Base-by-base conservation (phyloP, 2,113 vertebrate genomes). In the Poeciliopsis occidentalis region DNA sequence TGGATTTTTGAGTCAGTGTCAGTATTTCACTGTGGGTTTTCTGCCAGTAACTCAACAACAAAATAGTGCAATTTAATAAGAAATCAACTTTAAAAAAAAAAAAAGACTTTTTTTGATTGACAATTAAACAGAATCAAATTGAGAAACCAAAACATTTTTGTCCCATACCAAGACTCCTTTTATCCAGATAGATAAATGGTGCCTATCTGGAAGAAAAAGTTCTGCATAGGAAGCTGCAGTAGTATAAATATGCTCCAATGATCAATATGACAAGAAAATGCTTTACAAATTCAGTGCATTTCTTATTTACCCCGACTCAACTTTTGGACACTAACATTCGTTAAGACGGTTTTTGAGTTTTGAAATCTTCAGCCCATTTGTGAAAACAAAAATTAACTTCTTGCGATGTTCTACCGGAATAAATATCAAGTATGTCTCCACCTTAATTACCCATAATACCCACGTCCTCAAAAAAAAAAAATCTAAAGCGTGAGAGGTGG, bases 401-500 rank as follows among this genome's bases (percentile, higher is more conserved):
- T 54, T 54, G 19, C 15, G 13, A 24, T 54, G 47, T 54, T 54
- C 15, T 24, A 7, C 2, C 24, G 19, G 4, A 24, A 7, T 54
- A 1, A 22, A 24, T 24, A 54, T 54, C 5, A 0, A 7, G 6
- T 54, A 7, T 54, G 22, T 54, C 47, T 22, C 30, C 3, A 3
- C 41, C 41, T 44, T 44, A 44, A 44, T 54, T 6, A 54, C 47
- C 47, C 22, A 57, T 67, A 67, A 24, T 8, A 15, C 24, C 19
- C 15, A 51, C 6, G 17, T 24, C 5, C 19, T 22, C 47, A 19
- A 7, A 51, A 83, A 83, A 87, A 19, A 19, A 51, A 83, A 83
- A 87, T 77, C 75, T 60, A 68, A 82, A 39, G 71, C 65, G 60
- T 17, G 62, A 32, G 62, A 81, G 75, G 71, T 66, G 77, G 73